Evolutionary conservation across 2,888 invertebrate genomes (phyloP), one percentile per base, ranked within the genome.

Genomic region (Phanerotoma sp.): DNA sequence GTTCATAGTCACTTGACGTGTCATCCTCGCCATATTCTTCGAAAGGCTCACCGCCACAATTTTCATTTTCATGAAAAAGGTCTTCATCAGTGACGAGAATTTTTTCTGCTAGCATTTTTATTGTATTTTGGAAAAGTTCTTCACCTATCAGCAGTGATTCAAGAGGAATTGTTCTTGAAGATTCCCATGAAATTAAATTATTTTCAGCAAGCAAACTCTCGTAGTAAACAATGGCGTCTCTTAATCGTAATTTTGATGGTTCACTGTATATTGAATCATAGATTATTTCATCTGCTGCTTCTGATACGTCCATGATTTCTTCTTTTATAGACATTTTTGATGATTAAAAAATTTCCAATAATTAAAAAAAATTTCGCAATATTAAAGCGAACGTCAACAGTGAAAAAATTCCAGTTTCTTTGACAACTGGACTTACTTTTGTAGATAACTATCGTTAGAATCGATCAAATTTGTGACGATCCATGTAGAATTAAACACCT

Each of bases 81-180:
- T 60, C 51, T 15, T 60, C 60, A 15, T 57, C 56, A 15, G 4
- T 40, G 11, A 60, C 40, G 30, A 56, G 11, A 25, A 16, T 49
- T 33, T 56, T 61, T 18, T 58, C 61, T 10, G 20, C 33, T 10
- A 58, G 20, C 41, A 51, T 56, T 15, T 60, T 37, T 20, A 51
- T 3, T 18, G 44, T 54, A 18, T 20, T 11, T 37, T 50, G 9
- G 25, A 42, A 55, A 9, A 60, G 15, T 50, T 60, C 52, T 25
- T 55, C 33, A 20, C 53, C 57, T 10, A 60, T 37, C 33, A 45
- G 25, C 50, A 53, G 53, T 28, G 48, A 44, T 51, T 51, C 54
- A 22, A 54, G 13, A 20, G 54, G 28, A 37, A 57, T 57, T 20
- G 30, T 20, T 10, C 13, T 21, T 9, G 53, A 44, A 42, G 41